Evolutionary conservation across 1,140 invertebrate species (phyloP), one percentile per base, ranked within the genome.

Genomic region (Conopomorpha cramerella): DNA sequence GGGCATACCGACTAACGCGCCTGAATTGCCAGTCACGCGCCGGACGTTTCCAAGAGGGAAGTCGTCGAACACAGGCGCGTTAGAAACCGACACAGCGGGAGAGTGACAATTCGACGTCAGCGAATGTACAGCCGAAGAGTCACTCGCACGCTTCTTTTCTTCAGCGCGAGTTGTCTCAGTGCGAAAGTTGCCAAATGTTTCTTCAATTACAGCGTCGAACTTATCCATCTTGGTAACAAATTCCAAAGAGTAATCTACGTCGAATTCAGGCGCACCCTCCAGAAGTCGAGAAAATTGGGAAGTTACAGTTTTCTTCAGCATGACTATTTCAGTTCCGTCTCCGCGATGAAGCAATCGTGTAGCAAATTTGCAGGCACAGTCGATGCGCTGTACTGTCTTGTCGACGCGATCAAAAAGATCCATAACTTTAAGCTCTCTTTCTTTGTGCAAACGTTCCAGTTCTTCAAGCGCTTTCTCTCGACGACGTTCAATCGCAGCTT

Each of bases 341-440:
- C 91, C 92, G 55, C 90, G 85, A 32, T 91, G 86, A 25, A 93
- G 61, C 8, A 95, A 78, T 49, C 88, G 82, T 2, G 85, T 82
- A 0, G 91, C 87, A 55, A 94, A 95, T 47, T 89, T 87, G 47
- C 87, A 90, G 11, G 91, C 92, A 61, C 91, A 87, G 55, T 93
- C 89, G 39, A 95, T 88, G 50, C 86, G 88, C 41, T 88, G 91
- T 41, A 87, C 84, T 2, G 84, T 86, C 60, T 91, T 89, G 56
- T 91, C 87, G 30, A 94, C 81, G 41, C 82, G 83, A 67, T 93
- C 86, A 55, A 90, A 89, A 19, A 89, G 78, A 49, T 94, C 91
- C 91, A 94, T 94, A 13, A 94, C 86, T 64, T 89, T 87, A 2
- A 95, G 76, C 68, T 95, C 92, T 45, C 91, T 83, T 52, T 89